Percentiles rank a stretch among this genome's conserved stretches.
Evolutionary conservation across 1,140 invertebrate genomes (phyloP).

Genomic region (Pseudoatta argentina): DNA sequence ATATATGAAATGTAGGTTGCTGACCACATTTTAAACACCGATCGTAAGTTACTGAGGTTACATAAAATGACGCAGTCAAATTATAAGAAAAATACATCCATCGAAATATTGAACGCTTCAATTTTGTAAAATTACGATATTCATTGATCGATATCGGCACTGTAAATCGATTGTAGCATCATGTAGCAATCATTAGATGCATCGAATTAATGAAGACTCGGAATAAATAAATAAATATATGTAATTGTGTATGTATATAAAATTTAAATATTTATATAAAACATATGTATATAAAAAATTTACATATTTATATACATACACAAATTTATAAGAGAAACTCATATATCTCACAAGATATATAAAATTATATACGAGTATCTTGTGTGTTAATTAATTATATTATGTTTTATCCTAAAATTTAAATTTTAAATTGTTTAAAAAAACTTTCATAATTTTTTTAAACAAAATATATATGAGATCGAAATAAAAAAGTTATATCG

Average conservation of each 20-base stretch:
- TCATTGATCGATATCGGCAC: no score
- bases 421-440: background rate
- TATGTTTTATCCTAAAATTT: background rate
- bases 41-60: background rate
- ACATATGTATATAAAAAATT: no score
- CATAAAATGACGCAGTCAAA: constrained; percentile 32
- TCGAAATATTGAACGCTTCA: background rate
- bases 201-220: background rate
- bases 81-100: constrained; percentile 1
- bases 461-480: no score
- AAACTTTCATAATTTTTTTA: no score
- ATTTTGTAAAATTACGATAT: background rate
- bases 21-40: constrained; percentile 43
- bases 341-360: background rate
- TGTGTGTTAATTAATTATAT: no score
- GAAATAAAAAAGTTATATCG: no score
- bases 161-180: background rate
- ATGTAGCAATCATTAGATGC: background rate
- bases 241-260: no score
- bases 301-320: no score
- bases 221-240: background rate
- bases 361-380: background rate
- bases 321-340: background rate
- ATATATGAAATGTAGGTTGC: constrained; percentile 42
- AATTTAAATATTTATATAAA: no score